Base-by-base conservation (phyloP, 2,113 vertebrate species). In the Cisticola juncidis region DNA sequence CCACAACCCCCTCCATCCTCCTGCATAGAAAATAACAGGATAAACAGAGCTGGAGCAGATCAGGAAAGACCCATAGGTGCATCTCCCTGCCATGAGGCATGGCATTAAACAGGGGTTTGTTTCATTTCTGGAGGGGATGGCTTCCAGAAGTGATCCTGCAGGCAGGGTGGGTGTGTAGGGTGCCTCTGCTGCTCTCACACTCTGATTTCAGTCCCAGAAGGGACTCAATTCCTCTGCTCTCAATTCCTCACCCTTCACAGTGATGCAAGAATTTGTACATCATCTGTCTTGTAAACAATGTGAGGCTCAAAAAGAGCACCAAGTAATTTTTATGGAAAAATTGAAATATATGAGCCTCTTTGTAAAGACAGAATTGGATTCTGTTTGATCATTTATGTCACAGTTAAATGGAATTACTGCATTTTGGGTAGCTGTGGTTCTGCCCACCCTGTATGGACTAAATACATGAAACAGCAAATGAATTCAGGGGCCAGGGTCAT, bases 401-500 rank as follows among this genome's bases (percentile, higher is more conserved):
- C 61, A 35, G 38, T 89, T 58, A 61, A 47, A 22, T 28, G n/a
- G 36, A 77, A 31, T 48, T 36, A 21, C 3, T 25, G 4, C 44
- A 7, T 53, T 53, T 86, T 29, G 12, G 66, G 14, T 53, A 24
- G 7, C 8, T 69, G 0, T n/a, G 44, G 29, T 77, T 84, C 58
- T 81, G 2, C 9, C 8, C 23, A 53, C 3, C 0, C 0, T 38
- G 0, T 24, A 3, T 31, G 36, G 29, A 31, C n/a, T 38, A 24
- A 42, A 61, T 28, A 18, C 6, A 3, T 31, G n/a, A 60, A 78
- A 29, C 17, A 73, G 40, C 29, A 65, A 24, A 38, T 18, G 47
- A 5, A 5, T 19, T 29, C 17, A 53, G 25, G 29, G 20, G 3
- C 20, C 33, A 33, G 54, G 15, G 18, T 79, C 13, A 6, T 61